Evolutionary conservation across 2,113 vertebrate genomes (phyloP).

Genomic region (Turdus rufiventris): DNA sequence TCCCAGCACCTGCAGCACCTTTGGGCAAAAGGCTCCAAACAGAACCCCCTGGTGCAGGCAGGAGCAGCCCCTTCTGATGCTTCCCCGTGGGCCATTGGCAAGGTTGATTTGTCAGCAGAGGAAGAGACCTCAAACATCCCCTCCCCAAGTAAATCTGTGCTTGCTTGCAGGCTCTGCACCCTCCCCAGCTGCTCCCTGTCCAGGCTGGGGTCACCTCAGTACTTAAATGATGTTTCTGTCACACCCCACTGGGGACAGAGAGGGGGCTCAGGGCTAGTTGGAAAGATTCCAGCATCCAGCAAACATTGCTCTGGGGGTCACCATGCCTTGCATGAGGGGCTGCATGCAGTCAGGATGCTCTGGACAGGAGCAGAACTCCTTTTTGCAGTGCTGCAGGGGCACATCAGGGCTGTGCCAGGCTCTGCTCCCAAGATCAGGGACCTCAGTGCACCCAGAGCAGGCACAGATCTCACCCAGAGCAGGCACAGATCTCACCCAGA

Average conservation of each 20-base stretch:
- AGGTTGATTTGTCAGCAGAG: fast-evolving
- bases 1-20: not conserved
- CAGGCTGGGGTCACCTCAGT: not conserved
- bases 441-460: not conserved
- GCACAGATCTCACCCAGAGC: not conserved
- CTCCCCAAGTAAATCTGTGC: not conserved
- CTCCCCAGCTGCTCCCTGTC: not conserved
- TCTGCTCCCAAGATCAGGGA: not conserved
- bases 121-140: not conserved
- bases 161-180: not conserved
- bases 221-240: not conserved
- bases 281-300: not conserved
- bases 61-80: not conserved
- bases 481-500: not conserved
- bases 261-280: not conserved
- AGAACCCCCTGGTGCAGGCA: not conserved
- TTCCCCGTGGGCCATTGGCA: not conserved
- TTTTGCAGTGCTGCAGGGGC: not conserved
- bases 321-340: fast-evolving
- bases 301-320: not conserved
- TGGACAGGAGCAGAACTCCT: fast-evolving
- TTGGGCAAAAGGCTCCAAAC: not conserved
- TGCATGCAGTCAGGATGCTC: not conserved
- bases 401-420: fast-evolving
- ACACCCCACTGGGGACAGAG: not conserved